Evolutionary conservation across 2,888 invertebrate species (phyloP).

Genomic region (Acanthosepion pharaonis): DNA sequence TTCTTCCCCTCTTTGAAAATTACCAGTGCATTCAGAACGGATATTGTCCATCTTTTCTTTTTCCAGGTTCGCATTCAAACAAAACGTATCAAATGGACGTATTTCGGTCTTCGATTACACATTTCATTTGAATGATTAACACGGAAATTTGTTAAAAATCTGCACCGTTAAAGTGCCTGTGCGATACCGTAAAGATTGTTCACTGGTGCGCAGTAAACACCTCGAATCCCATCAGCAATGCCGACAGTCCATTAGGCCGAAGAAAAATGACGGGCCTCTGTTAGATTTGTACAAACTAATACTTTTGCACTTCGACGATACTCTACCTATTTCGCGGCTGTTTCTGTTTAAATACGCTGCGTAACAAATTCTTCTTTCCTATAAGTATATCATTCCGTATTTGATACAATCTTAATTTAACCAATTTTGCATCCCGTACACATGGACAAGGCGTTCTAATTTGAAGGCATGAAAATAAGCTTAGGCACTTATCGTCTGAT

Average conservation of each 20-base stretch:
- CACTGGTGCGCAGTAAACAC: neutral
- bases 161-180: neutral
- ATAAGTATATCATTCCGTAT: neutral
- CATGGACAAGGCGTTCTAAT: neutral
- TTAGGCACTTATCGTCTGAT: neutral
- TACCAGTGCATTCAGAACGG: neutral
- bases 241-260: neutral
- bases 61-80: neutral
- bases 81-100: too few relatives aligned
- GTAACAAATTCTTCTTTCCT: neutral
- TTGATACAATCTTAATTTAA: neutral
- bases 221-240: neutral
- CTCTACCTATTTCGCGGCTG: neutral
- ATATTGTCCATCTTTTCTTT: neutral
- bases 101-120: neutral
- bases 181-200: neutral
- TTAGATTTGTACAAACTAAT: neutral
- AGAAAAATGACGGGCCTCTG: neutral
- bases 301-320: neutral
- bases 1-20: neutral
- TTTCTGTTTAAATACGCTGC: neutral
- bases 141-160: neutral
- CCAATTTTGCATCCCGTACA: neutral
- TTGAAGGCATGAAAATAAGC: neutral
- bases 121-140: conserved; percentile 15